phyloP scores from a whole-genome alignment of 1,140 invertebrate genomes.

The Trichoplusia ni region DNA sequence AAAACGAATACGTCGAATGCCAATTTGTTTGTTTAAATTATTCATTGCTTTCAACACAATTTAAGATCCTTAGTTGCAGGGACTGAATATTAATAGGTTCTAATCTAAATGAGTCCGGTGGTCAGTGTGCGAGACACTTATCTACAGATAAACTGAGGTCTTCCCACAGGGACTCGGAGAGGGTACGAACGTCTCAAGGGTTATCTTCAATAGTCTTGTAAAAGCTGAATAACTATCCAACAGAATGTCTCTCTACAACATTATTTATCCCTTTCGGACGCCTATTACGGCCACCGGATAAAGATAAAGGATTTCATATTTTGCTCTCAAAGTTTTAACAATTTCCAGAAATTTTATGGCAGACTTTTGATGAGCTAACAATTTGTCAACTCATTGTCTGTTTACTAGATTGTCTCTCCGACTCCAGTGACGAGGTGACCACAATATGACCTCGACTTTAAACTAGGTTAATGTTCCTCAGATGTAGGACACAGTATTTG shows the following conservation, averaged over 20 bases:
- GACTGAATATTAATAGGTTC: constrained; percentile 26
- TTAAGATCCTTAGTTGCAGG: constrained; percentile 2
- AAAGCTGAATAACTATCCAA: constrained; percentile 35
- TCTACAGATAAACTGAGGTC: constrained; percentile 27
- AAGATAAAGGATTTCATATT: constrained; percentile 11
- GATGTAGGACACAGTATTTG: constrained; percentile 64
- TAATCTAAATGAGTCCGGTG: constrained; percentile 26
- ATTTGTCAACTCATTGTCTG: constrained; percentile 23
- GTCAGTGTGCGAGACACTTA: constrained; percentile 23
- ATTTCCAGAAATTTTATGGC: background rate
- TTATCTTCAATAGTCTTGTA: constrained; percentile 46
- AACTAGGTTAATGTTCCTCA: constrained; percentile 73
- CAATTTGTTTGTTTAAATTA: constrained; percentile 7
- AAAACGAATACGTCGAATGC: background rate
- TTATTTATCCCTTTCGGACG: constrained; percentile 24
- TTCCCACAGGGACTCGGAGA: constrained; percentile 37
- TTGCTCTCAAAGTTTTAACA: background rate
- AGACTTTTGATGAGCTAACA: constrained; percentile 5
- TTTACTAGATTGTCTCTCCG: constrained; percentile 11
- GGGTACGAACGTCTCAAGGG: constrained; percentile 37
- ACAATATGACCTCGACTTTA: constrained; percentile 54
- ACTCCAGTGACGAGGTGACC: constrained; percentile 50
- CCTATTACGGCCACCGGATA: constrained; percentile 7
- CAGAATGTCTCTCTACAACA: constrained; percentile 23
- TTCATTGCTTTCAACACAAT: background rate